Conservation (phyloP, 1,140 invertebrate genomes). For the Neotoxoptera formosana region DNA sequence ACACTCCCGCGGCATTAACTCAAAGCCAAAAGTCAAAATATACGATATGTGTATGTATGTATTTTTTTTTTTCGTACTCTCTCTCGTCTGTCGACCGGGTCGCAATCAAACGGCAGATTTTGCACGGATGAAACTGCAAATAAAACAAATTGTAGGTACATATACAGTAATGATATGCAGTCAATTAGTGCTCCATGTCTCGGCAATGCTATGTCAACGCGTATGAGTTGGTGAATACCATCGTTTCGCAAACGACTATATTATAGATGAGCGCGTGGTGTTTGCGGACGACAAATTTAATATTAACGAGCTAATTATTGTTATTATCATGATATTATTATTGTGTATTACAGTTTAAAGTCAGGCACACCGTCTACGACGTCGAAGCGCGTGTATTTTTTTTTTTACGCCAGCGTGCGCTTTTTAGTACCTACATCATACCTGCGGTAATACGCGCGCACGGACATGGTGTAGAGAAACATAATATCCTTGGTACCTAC, state of each 20-base stretch:
- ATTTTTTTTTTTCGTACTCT: not conserved
- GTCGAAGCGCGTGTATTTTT: not conserved
- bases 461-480: not conserved
- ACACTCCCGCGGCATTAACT: too few species aligned
- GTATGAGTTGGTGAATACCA: not conserved
- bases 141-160: not conserved
- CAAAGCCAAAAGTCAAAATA: not conserved
- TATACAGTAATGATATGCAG: not conserved
- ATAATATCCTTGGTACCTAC: slow-evolving; percentile 32
- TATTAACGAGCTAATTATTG: not conserved
- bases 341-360: not conserved
- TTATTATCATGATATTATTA: too few species aligned
- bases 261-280: not conserved
- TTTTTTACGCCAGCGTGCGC: not conserved
- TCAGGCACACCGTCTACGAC: not conserved
- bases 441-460: not conserved
- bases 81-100: not conserved
- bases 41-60: not conserved
- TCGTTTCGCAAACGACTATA: not conserved
- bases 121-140: not conserved
- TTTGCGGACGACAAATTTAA: not conserved
- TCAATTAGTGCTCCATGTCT: not conserved
- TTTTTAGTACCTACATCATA: not conserved
- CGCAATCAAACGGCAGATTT: not conserved
- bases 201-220: not conserved